Base-by-base conservation (phyloP, 2,797 vertebrate species). In the Catharus ustulatus region DNA sequence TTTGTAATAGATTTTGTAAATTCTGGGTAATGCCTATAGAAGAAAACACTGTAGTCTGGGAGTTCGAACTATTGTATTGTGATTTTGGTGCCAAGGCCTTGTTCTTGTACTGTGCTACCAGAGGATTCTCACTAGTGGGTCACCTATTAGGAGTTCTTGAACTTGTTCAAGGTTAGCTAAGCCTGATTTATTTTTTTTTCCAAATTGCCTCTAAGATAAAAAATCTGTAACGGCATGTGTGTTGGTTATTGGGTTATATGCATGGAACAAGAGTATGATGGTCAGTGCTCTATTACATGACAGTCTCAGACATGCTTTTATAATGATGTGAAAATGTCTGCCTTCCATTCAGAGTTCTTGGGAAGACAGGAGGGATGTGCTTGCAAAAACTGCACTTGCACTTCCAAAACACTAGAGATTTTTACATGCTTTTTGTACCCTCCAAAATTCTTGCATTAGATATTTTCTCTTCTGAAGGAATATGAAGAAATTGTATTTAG, bases 191-290 rank as follows among this genome's bases (percentile, higher is more conserved):
- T 32, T 13, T 20, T 54, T 51, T 52, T 32, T 54, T 61, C 11
- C 15, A 32, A 30, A 68, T 49, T 42, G 11, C 3, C 12, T 74
- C 3, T 66, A 20, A 68, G 48, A 27, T 61, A 6, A 2, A 58
- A 58, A 4, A 15, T 64, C 20, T 29, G 13, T 66, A 46, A 72
- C 22, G 58, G 32, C 8, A 2, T 75, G 27, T 30, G 4, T 63
- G 6, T 59, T 87, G 23, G 16, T 69, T 87, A 19, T 49, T 71
- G 43, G 9, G 15, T 89, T 69, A n/a, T 55, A 11, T 58, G 42
- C 14, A 2, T 74, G 42, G 45, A 55, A 45, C 1, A 0, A 10
- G 22, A 52, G 8, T 57, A 4, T 51, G n/a, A 9, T 59, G 29
- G n/a, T 55, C 8, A 29, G 30, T 52, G 4, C 16, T 72, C 6